These are phyloP conservation scores for Sisor rabdophorus DNA, from an alignment of 2,113 vertebrate genomes.

Conservation along the genomic window DNA sequence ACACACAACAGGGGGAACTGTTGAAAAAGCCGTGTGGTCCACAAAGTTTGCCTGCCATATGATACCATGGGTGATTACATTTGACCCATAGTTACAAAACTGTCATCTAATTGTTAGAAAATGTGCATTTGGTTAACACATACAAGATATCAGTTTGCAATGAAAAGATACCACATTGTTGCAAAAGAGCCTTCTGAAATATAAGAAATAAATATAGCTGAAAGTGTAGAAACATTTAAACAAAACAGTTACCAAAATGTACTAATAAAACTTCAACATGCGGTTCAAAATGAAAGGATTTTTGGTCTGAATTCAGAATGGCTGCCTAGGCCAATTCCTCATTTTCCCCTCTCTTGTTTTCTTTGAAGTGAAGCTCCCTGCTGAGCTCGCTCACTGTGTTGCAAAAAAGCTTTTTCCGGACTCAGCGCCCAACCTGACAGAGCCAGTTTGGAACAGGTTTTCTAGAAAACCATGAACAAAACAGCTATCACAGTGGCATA, in stretches of 20 bases:
- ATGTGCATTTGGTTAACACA: not conserved
- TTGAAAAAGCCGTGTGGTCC: slow-evolving; percentile 37
- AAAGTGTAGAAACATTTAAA: slow-evolving; percentile 16
- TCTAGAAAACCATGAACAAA: slow-evolving; percentile 43
- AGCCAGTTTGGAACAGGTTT: slow-evolving; percentile 37
- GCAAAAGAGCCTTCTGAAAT: not conserved
- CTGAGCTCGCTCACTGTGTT: slow-evolving; percentile 47
- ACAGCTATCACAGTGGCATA: slow-evolving; percentile 30
- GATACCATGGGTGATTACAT: slow-evolving; percentile 10
- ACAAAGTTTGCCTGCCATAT: slow-evolving; percentile 16
- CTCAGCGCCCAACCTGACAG: slow-evolving; percentile 40
- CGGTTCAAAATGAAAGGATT: slow-evolving; percentile 3
- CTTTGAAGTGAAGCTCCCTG: slow-evolving; percentile 47
- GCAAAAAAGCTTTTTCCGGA: slow-evolving; percentile 51
- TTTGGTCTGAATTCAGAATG: slow-evolving; percentile 21
- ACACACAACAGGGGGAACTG: slow-evolving; percentile 11
- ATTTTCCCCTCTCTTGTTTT: slow-evolving; percentile 27
- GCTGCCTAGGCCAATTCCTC: slow-evolving; percentile 18
- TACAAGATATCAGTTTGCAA: not conserved
- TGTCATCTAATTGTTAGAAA: slow-evolving; percentile 8
- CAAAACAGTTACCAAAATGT: slow-evolving; percentile 10
- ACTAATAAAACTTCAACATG: not conserved
- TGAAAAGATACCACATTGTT: not conserved
- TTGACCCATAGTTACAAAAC: not conserved
- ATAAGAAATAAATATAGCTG: not conserved